Evolutionary conservation across 2,797 vertebrate species (phyloP), one percentile per base, ranked within the genome.

Genomic region (Lutjanus campechanus): DNA sequence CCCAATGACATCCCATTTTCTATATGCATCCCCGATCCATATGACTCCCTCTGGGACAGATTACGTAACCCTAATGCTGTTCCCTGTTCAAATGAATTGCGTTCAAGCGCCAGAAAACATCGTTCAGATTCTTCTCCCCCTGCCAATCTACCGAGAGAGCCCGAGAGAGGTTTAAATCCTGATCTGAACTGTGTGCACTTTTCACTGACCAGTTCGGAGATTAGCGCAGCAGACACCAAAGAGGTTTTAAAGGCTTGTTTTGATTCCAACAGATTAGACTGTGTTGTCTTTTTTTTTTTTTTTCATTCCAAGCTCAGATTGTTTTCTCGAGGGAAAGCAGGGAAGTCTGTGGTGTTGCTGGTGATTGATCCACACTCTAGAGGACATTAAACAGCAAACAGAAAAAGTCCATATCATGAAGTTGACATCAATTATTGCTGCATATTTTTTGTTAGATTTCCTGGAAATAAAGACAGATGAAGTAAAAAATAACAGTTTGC

Each of bases 191-290:
- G 81, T 84, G 66, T 76, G 81, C 77, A 86, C 85, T 89, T 88
- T 91, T 89, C 73, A 66, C 73, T 81, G 90, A 91, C 80, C 88
- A 74, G 78, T 84, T 73, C 79, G 88, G 81, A 88, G 93, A 93
- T 94, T 91, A 93, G 70, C 7, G 74, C 76, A 1, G 76, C 85
- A 87, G 84, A 88, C 85, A 89, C 85, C 74, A 80, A 69, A 60
- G 68, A 90, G 89, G 64, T 86, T 91, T 88, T 86, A 89, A 82
- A 84, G 78, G 86, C 87, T 84, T 91, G 89, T 91, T 91, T 86
- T 68, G 72, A 85, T 86, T 90, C 85, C 67, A 72, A 1, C 71
- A 85, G 92, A 90, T 92, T 85, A 90, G 69, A 84, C 15, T 15
- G 13, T 8, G 75, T 73, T 82, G 83, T 84, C 71, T 86, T 87